phyloP scores from a whole-genome alignment of 92 coral and sea anemone genomes.

The Plumapathes pennacea region DNA sequence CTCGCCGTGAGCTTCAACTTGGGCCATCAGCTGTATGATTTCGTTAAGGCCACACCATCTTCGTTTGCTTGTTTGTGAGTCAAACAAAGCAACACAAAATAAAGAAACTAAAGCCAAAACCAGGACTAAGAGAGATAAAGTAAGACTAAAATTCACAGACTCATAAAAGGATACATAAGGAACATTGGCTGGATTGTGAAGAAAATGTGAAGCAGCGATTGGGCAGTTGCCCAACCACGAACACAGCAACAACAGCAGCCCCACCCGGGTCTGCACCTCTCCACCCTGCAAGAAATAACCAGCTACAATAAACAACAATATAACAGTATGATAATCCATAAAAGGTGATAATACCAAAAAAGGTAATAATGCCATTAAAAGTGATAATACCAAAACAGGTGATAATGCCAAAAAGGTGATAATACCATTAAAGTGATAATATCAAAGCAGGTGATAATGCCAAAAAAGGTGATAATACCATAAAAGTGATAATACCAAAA shows the following conservation, averaged over 20 bases:
- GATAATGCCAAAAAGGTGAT: too few species aligned
- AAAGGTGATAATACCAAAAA: too few species aligned
- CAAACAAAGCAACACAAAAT: background rate
- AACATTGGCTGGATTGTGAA: slow-evolving; percentile 82
- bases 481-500: too few species aligned
- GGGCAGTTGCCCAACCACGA: slow-evolving; percentile 88
- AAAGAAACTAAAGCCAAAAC: background rate
- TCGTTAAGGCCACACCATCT: slow-evolving; percentile 44
- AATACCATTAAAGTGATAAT: too few species aligned
- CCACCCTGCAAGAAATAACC: slow-evolving; percentile 60
- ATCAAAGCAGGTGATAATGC: too few species aligned
- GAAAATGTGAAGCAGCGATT: slow-evolving; percentile 84
- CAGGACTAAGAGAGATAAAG: background rate
- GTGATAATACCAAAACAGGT: too few species aligned
- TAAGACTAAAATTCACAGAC: too few species aligned
- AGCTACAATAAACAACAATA: background rate
- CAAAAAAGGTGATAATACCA: too few species aligned
- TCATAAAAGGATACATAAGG: slow-evolving; percentile 97
- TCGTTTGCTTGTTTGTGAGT: too few species aligned
- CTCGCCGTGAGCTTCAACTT: slow-evolving; percentile 92
- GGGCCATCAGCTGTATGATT: slow-evolving; percentile 73
- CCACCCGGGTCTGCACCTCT: slow-evolving; percentile 87
- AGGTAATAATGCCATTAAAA: too few species aligned
- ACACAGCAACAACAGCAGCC: slow-evolving; percentile 79
- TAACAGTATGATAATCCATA: background rate